A percentile compares a stretch with the other conserved stretches of the same genome.
Evolutionary conservation across 1,140 invertebrate genomes (phyloP).

Genomic region (Platyura marginata): DNA sequence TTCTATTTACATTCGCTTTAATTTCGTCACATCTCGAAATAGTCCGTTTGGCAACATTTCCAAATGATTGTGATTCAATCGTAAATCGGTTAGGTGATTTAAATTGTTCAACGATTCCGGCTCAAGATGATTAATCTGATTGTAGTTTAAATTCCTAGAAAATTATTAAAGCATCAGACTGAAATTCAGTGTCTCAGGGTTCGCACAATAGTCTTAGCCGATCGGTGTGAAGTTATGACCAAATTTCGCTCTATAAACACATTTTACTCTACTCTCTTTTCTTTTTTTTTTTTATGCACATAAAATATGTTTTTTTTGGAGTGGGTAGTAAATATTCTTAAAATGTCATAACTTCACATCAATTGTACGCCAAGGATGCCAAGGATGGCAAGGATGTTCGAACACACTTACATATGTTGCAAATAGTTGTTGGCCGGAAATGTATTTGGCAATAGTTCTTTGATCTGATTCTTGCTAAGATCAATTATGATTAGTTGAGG

Average conservation of each 20-base stretch:
- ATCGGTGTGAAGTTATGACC: too few species aligned
- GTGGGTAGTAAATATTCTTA: background rate
- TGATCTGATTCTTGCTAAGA: slow-evolving; percentile 42
- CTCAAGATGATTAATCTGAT: background rate
- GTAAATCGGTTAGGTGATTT: background rate
- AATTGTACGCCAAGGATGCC: background rate
- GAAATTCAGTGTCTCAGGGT: too few species aligned
- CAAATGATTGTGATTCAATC: slow-evolving; percentile 6
- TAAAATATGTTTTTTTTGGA: background rate
- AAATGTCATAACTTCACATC: background rate
- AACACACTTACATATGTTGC: slow-evolving; percentile 26
- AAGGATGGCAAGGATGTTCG: slow-evolving; percentile 1
- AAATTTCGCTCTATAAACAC: too few species aligned
- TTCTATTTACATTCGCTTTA: background rate
- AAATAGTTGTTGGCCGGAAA: slow-evolving; percentile 27
- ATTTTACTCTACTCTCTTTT: too few species aligned
- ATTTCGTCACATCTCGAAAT: slow-evolving; percentile 10
- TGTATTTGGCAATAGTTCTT: slow-evolving; percentile 28
- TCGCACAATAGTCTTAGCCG: too few species aligned
- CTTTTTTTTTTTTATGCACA: too few species aligned
- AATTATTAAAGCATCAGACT: too few species aligned
- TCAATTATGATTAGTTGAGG: slow-evolving; percentile 35
- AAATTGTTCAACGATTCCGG: background rate
- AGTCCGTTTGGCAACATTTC: slow-evolving; percentile 12
- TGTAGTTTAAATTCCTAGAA: background rate